Evolutionary conservation across 2,888 invertebrate species (phyloP).

Genomic region (Agrochola circellaris): DNA sequence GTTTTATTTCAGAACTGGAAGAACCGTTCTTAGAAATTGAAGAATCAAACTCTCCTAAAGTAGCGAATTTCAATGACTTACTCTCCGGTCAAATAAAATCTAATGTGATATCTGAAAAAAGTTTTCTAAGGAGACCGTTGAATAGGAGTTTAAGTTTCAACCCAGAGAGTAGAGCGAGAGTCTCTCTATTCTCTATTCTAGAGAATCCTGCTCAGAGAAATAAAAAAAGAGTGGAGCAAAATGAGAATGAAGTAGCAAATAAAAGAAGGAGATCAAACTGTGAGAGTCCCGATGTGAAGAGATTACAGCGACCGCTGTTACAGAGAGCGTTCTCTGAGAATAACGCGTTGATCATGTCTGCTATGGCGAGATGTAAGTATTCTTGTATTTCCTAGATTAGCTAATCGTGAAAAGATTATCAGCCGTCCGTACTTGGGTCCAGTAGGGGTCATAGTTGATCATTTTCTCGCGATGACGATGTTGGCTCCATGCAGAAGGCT

Average conservation of each 20-base stretch:
- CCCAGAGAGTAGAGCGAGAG: conserved; percentile 76
- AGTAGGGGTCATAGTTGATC: no score
- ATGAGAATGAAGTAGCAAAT: conserved; percentile 77
- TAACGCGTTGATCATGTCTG: conserved; percentile 94
- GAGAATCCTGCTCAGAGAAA: conserved; percentile 79
- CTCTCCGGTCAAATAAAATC: conserved; percentile 84
- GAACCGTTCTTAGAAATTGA: conserved; percentile 85
- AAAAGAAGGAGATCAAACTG: conserved; percentile 80
- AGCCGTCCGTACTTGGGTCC: no score
- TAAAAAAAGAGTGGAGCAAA: conserved; percentile 92
- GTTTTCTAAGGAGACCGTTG: conserved; percentile 71
- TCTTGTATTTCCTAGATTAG: not conserved
- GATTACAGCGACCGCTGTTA: conserved; percentile 81
- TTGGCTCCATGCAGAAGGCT: no score
- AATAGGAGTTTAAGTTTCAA: conserved; percentile 83
- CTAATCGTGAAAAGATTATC: no score
- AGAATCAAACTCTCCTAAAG: conserved; percentile 84
- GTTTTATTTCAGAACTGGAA: conserved; percentile 87
- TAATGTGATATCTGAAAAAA: conserved; percentile 71
- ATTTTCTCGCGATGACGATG: no score
- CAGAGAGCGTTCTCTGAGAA: conserved; percentile 94
- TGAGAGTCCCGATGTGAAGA: conserved; percentile 58
- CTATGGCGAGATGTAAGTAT: conserved; percentile 92
- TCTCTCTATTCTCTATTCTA: conserved; percentile 78
- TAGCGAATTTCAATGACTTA: conserved; percentile 82